Evolutionary conservation across 2,797 vertebrate species (phyloP).

Genomic region (Argya squamiceps): DNA sequence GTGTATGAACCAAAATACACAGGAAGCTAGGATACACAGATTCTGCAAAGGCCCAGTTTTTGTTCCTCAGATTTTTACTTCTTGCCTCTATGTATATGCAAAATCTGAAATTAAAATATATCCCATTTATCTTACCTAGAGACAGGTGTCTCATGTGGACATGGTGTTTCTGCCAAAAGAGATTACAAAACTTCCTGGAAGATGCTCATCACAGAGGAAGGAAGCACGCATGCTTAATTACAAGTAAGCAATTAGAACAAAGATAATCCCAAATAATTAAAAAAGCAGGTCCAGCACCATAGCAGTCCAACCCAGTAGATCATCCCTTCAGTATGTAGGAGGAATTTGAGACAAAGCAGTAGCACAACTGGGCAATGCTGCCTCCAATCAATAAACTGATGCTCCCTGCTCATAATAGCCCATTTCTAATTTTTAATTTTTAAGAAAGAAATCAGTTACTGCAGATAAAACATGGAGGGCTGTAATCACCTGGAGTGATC

Average conservation of each 20-base stretch:
- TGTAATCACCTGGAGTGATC: conserved; percentile 62
- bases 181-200: background rate
- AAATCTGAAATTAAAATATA: background rate
- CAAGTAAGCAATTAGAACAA: background rate
- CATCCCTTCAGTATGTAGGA: background rate
- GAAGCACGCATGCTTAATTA: background rate
- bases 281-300: background rate
- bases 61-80: background rate
- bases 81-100: background rate
- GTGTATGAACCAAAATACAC: background rate
- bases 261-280: background rate
- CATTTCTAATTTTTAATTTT: conserved; percentile 31
- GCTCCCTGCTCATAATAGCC: background rate
- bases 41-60: background rate
- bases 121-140: background rate
- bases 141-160: background rate
- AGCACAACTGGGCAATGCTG: background rate
- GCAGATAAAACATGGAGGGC: background rate
- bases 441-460: background rate
- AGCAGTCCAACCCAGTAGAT: background rate
- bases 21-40: background rate
- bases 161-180: background rate
- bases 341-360: background rate
- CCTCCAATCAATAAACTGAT: background rate
- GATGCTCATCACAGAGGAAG: background rate